Conservation (phyloP, 2,888 invertebrate genomes). For the Argynnis bischoffii region DNA sequence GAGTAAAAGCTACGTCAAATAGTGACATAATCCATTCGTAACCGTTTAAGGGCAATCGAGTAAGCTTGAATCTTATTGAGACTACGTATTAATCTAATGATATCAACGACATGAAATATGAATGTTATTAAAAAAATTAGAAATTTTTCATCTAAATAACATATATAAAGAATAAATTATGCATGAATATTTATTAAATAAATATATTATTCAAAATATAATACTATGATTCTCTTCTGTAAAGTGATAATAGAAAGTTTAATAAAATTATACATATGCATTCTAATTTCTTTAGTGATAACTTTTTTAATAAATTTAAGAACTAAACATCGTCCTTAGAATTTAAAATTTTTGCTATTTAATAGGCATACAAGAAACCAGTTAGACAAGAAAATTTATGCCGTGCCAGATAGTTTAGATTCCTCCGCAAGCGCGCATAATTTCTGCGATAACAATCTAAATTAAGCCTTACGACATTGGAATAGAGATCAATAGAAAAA, state of each 20-base stretch:
- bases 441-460: conserved; percentile 24
- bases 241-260: not conserved
- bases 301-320: not conserved
- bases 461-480: conserved; percentile 24
- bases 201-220: too few species aligned
- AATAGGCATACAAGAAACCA: conserved; percentile 41
- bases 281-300: conserved; percentile 3
- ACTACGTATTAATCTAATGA: too few species aligned
- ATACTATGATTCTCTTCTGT: not conserved
- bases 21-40: conserved; percentile 15
- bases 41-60: conserved; percentile 14
- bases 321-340: conserved; percentile 24
- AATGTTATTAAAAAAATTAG: too few species aligned
- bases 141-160: too few species aligned
- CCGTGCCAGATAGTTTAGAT: conserved; percentile 45
- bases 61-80: not conserved
- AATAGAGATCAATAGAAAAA: conserved; percentile 26
- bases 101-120: too few species aligned
- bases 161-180: too few species aligned
- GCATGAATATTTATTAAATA: too few species aligned
- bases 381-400: conserved; percentile 43
- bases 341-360: conserved; percentile 33
- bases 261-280: not conserved
- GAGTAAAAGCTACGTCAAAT: conserved; percentile 17
- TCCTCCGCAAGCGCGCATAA: conserved; percentile 37